phyloP scores from a whole-genome alignment of 2,113 vertebrate species.

The Brachionichthys hirsutus region DNA sequence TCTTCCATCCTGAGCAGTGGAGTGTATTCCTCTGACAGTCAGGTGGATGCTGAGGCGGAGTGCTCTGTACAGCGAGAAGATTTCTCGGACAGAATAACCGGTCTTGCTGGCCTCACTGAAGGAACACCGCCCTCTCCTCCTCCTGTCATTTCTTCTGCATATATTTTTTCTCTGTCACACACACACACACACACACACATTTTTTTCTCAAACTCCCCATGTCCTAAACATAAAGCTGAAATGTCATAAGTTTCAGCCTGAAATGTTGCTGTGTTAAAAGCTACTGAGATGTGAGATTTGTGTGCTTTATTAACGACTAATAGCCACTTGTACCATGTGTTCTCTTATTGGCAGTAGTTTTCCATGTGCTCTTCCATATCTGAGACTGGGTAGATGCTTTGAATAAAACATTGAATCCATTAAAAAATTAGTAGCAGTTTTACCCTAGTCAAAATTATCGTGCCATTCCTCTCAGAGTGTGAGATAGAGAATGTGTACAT shows the following conservation, averaged over 20 bases:
- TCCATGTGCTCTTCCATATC: conserved; percentile 49
- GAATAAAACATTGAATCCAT: conserved; percentile 81
- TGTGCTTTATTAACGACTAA: conserved; percentile 32
- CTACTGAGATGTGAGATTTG: conserved; percentile 26
- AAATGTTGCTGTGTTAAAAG: conserved; percentile 21
- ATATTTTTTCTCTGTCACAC: conserved; percentile 16
- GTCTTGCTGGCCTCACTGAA: conserved; percentile 51
- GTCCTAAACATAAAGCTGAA: not conserved
- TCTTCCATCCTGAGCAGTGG: conserved; percentile 18
- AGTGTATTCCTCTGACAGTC: conserved; percentile 34
- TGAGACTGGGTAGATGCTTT: conserved; percentile 62
- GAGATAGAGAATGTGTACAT: not conserved
- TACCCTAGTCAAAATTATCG: conserved; percentile 77
- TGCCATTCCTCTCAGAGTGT: conserved; percentile 56
- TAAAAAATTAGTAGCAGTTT: conserved; percentile 77
- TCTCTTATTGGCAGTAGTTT: conserved; percentile 43
- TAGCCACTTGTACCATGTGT: conserved; percentile 39
- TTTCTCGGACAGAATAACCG: conserved; percentile 63
- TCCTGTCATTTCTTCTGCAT: conserved; percentile 15
- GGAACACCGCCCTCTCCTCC: conserved; percentile 51
- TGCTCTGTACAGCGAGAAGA: conserved; percentile 36
- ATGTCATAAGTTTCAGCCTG: not conserved
- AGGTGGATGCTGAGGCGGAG: conserved; percentile 44
- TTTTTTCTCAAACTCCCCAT: conserved; percentile 3
- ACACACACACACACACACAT: not conserved